A percentile compares a stretch with the other conserved stretches of the same genome.
Evolutionary conservation across 2,888 invertebrate genomes (phyloP).

Genomic region (Plusia festucae): DNA sequence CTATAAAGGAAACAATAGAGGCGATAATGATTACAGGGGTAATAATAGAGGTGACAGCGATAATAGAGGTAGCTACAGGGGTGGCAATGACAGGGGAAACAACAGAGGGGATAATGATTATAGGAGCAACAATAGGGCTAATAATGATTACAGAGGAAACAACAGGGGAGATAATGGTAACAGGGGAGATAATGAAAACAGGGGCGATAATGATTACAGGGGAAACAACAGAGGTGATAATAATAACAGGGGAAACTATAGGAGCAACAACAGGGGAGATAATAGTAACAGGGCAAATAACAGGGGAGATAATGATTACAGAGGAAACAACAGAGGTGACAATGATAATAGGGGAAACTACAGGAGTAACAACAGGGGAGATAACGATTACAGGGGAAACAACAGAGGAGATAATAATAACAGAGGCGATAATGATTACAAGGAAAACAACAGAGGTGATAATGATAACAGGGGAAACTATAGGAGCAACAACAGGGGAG

Average conservation of each 20-base stretch:
- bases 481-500: slow-evolving; percentile 6
- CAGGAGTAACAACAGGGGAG: neutral
- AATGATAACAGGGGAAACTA: neutral
- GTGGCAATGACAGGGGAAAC: neutral
- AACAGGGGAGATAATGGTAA: slow-evolving; percentile 4
- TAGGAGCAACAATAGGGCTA: neutral
- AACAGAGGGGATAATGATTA: neutral
- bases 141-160: neutral
- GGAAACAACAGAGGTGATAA: neutral
- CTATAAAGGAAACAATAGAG: neutral
- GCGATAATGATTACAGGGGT: neutral
- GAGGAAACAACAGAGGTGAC: neutral
- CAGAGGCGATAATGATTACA: slow-evolving; percentile 7
- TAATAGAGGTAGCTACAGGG: neutral
- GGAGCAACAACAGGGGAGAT: neutral
- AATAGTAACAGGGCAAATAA: neutral
- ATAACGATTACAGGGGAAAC: slow-evolving; percentile 4
- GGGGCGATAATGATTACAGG: neutral
- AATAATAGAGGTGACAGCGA: neutral
- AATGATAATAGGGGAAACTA: neutral
- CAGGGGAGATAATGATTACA: neutral
- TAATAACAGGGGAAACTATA: neutral
- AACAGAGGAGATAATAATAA: slow-evolving; percentile 1
- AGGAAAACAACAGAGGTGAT: slow-evolving; percentile 1
- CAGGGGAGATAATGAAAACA: neutral